phyloP scores from a whole-genome alignment of 2,888 invertebrate genomes.

The Lottia gigantea region DNA sequence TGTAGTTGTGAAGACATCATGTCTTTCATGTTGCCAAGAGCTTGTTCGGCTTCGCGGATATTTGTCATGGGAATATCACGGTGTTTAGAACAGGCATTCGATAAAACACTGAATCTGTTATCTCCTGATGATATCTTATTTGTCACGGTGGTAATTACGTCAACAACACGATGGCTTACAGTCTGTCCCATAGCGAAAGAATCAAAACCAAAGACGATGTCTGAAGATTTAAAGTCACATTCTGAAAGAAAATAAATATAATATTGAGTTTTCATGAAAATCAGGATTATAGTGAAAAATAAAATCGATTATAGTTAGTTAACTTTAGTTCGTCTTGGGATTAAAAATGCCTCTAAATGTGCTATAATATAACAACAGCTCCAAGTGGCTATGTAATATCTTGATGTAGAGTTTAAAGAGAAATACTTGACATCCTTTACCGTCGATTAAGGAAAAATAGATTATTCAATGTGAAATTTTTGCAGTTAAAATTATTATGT shows the following conservation, averaged over 20 bases:
- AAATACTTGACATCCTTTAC: no score
- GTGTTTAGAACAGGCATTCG: slow-evolving; percentile 3
- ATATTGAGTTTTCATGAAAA: no score
- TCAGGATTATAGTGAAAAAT: no score
- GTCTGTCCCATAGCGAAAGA: slow-evolving; percentile 33
- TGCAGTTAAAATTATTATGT: no score
- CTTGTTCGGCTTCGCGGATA: background rate
- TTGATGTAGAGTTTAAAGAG: no score
- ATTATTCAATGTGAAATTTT: no score
- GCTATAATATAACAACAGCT: no score
- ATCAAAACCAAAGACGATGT: slow-evolving; percentile 45
- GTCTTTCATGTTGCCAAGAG: background rate
- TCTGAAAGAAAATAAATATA: slow-evolving; percentile 26
- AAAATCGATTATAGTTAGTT: no score
- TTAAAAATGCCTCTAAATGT: no score
- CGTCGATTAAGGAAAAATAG: no score
- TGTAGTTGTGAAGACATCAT: background rate
- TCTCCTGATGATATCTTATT: background rate
- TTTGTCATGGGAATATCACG: slow-evolving; percentile 2
- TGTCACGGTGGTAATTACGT: background rate
- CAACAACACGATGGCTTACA: slow-evolving; percentile 6
- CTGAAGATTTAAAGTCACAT: slow-evolving; percentile 33
- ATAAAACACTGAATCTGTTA: background rate
- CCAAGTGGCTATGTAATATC: no score
- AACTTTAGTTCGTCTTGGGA: no score